Evolutionary conservation across 2,113 vertebrate species (phyloP).

Genomic region (Myiopsitta monachus): DNA sequence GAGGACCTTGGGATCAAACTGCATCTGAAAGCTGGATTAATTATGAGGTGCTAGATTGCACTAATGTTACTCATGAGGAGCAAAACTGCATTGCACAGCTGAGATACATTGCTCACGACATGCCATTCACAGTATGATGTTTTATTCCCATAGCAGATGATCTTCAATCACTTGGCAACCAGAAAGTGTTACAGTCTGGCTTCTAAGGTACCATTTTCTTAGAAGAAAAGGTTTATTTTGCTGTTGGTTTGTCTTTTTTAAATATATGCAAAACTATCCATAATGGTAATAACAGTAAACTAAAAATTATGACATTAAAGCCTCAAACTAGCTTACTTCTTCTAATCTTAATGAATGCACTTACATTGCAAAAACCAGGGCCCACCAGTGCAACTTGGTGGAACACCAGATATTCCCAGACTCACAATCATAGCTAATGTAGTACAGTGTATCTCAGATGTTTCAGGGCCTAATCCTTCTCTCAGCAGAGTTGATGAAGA

Average conservation of each 20-base stretch:
- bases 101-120: not conserved
- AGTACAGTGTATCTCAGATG: not conserved
- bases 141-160: constrained; percentile 6
- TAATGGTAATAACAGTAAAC: not conserved
- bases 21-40: not conserved
- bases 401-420: not conserved
- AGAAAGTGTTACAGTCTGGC: not conserved
- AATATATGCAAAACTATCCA: not conserved
- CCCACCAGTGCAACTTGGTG: not conserved
- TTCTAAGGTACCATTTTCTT: not conserved
- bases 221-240: not conserved
- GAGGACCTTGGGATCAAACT: not conserved
- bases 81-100: not conserved
- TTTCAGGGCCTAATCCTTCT: not conserved
- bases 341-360: not conserved
- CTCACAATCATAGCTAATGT: not conserved
- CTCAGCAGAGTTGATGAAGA: not conserved
- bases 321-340: not conserved
- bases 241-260: not conserved
- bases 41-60: not conserved
- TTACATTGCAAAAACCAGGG: not conserved
- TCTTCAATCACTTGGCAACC: not conserved
- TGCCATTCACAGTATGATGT: not conserved
- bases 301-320: not conserved
- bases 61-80: not conserved